These are phyloP conservation scores for Mythimna vitellina DNA, from an alignment of 2,888 invertebrate species.

Conservation along the genomic window DNA sequence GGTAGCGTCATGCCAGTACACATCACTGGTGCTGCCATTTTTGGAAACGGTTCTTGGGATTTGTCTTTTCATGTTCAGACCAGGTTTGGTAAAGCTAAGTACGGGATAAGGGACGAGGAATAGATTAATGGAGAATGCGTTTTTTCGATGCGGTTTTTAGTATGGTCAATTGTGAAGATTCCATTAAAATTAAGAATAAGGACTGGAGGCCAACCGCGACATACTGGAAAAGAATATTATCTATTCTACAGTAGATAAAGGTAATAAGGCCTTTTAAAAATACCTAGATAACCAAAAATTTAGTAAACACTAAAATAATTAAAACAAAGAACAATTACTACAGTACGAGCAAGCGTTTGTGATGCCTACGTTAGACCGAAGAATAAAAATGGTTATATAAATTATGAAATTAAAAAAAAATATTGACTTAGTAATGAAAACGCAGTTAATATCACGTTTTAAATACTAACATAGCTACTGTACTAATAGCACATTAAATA, in stretches of 20 bases:
- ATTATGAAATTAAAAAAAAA: neutral
- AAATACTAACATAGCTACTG: neutral
- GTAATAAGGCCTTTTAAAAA: too few relatives aligned
- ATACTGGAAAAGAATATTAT: too few relatives aligned
- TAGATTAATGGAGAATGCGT: neutral
- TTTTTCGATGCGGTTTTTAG: neutral
- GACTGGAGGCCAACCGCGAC: too few relatives aligned
- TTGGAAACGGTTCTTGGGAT: slow-evolving; percentile 56
- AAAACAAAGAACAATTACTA: too few relatives aligned
- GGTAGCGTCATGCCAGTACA: slow-evolving; percentile 75
- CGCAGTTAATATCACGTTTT: neutral
- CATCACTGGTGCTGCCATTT: slow-evolving; percentile 62
- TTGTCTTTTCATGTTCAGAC: slow-evolving; percentile 19
- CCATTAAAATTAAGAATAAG: neutral
- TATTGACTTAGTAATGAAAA: too few relatives aligned
- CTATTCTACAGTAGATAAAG: too few relatives aligned
- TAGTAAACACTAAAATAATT: neutral
- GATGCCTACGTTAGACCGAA: too few relatives aligned
- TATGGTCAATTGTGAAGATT: neutral
- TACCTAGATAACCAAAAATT: neutral
- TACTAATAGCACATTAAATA: neutral
- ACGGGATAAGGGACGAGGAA: neutral
- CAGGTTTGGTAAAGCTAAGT: neutral
- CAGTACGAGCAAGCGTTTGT: neutral
- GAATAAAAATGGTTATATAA: neutral